A percentile compares a stretch with the other conserved stretches of the same genome.
These are phyloP conservation scores for Aricia artaxerxes DNA, from an alignment of 2,888 invertebrate genomes.

Conservation along the genomic window DNA sequence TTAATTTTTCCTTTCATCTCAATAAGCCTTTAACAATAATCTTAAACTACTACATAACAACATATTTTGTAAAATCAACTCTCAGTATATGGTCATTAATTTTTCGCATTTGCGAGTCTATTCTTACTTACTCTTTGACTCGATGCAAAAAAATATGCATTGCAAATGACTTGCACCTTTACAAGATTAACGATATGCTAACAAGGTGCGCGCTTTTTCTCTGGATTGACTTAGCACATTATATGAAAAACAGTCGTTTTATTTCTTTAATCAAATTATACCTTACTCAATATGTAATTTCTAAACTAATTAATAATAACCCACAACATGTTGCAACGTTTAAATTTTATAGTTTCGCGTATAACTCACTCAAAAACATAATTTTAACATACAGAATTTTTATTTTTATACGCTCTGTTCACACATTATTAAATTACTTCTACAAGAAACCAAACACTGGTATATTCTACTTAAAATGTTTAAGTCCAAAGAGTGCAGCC, in stretches of 20 bases:
- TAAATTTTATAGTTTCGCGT: no score
- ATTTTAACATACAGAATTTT: not conserved
- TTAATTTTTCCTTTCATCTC: not conserved
- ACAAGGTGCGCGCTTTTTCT: not conserved
- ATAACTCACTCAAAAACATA: not conserved
- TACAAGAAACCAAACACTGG: not conserved
- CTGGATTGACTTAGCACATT: not conserved
- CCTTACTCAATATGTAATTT: not conserved
- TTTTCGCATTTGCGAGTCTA: not conserved
- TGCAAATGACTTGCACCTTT: slow-evolving; percentile 4
- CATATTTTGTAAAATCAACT: not conserved
- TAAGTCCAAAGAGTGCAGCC: not conserved
- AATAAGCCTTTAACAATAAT: not conserved
- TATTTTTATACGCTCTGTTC: not conserved
- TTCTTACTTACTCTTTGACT: not conserved
- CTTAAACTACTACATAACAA: not conserved
- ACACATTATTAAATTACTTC: not conserved
- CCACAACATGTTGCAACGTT: no score
- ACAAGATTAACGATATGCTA: not conserved
- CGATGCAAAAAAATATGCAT: not conserved
- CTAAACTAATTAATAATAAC: not conserved
- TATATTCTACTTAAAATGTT: not conserved
- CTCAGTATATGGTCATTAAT: not conserved
- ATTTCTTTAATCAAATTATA: not conserved
- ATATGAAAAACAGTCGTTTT: not conserved